phyloP scores from a whole-genome alignment of 2,888 invertebrate species.

The Drosophila borborema region DNA sequence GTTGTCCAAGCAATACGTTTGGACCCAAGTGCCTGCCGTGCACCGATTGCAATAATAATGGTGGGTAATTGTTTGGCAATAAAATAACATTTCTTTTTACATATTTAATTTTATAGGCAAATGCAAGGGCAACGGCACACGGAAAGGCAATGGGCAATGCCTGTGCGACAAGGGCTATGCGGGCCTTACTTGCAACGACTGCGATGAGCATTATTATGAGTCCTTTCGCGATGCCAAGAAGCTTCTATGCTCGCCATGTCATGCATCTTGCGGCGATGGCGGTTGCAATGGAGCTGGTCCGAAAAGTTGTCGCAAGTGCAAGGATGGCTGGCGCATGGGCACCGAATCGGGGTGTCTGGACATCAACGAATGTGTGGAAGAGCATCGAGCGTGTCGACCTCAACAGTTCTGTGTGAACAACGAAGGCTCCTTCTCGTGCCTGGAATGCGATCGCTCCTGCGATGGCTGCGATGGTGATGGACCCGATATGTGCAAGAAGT shows the following conservation, averaged over 20 bases:
- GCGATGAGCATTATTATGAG: conserved; percentile 90
- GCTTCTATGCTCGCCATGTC: conserved; percentile 91
- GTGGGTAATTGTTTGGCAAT: conserved; percentile 38
- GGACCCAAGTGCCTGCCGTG: conserved; percentile 94
- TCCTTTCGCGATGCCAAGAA: conserved; percentile 91
- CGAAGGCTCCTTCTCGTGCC: conserved; percentile 92
- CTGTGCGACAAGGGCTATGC: conserved; percentile 93
- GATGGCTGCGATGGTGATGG: conserved; percentile 94
- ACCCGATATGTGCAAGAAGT: conserved; percentile 94
- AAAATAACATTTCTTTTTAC: not conserved
- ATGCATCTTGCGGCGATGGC: conserved; percentile 90
- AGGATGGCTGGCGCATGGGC: conserved; percentile 90
- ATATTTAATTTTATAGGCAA: conserved; percentile 82
- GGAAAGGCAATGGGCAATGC: conserved; percentile 97
- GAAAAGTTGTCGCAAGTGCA: conserved; percentile 88
- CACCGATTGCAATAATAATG: conserved; percentile 92
- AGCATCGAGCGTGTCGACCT: conserved; percentile 86
- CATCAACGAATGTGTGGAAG: conserved; percentile 92
- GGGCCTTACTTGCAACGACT: conserved; percentile 92
- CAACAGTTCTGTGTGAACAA: conserved; percentile 95
- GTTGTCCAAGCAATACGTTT: conserved; percentile 94
- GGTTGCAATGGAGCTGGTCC: conserved; percentile 91
- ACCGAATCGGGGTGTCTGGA: conserved; percentile 93
- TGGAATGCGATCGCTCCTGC: conserved; percentile 93
- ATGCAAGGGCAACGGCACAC: conserved; percentile 93